Base-by-base conservation (phyloP, 1,140 invertebrate genomes). In the Formica selysi region DNA sequence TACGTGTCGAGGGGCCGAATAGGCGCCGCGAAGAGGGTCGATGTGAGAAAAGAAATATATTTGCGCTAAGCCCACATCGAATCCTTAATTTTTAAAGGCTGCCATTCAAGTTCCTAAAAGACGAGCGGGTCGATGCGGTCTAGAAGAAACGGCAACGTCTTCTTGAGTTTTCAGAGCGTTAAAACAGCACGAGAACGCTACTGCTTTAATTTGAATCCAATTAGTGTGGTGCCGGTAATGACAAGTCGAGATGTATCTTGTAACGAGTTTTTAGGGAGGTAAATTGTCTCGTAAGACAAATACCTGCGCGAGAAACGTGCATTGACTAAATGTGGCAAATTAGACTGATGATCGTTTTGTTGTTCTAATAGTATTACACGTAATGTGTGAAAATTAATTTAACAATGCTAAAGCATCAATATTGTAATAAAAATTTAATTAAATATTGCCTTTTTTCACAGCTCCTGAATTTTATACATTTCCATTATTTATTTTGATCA, bases 151-250 rank as follows among this genome's bases (percentile, higher is more conserved):
- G 19, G 61, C 57, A 73, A 44, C 38, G 38, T 48, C 26, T 48
- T 44, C 26, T 62, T 22, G 36, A 44, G n/a, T 61, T 7, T 44
- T 41, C 22, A 61, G 61, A n/a, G 26, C 59, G 38, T 29, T 62
- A 61, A 74, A 29, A 62, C 41, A 59, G 36, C 67, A 73, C 67
- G 51, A 61, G n/a, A 51, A 61, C 11, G 68, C 68, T 83, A 44
- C 78, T 80, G 61, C 38, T 83, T 83, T 83, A 73, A 83, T 74
- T 54, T 61, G 79, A 83, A 83, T 83, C 68, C 54, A 83, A 83
- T 83, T 83, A 83, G 54, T 29, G 29, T 38, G 29, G n/a, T 32
- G 48, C 44, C 44, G 32, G n/a, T 80, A 80, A 80, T 80, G 44
- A 44, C 44, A 70, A 80, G 76, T 29, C 16, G 62, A 80, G 64